Percentiles rank a stretch among this genome's conserved stretches.
These are phyloP conservation scores for Graptemys geographica DNA, from an alignment of 2,797 vertebrate species.

Conservation along the genomic window DNA sequence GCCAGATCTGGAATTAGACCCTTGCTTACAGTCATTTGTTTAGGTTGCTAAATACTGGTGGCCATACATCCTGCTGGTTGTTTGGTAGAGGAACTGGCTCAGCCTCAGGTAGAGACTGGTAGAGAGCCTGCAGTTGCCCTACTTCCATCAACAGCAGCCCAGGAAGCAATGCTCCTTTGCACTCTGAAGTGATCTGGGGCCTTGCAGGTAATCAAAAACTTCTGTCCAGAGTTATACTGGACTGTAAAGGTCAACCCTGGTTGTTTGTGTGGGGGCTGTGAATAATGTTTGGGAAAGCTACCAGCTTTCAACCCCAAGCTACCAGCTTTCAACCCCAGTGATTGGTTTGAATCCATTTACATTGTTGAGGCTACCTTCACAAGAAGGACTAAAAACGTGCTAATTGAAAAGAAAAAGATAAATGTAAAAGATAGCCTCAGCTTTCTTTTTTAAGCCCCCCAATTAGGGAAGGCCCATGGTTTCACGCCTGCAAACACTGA, in stretches of 20 bases:
- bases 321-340: not conserved
- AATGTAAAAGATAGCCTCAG: no score
- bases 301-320: not conserved
- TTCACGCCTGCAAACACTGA: not conserved
- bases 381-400: not conserved
- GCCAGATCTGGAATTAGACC: not conserved
- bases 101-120: not conserved
- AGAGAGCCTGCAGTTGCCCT: not conserved
- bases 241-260: fast-evolving
- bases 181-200: not conserved
- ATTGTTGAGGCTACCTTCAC: not conserved
- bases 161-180: not conserved
- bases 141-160: not conserved
- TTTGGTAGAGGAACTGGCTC: not conserved
- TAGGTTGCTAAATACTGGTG: not conserved
- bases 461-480: not conserved
- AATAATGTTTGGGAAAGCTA: not conserved
- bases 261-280: not conserved
- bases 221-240: not conserved
- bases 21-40: not conserved
- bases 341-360: not conserved
- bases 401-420: not conserved
- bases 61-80: not conserved
- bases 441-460: not conserved
- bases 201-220: fast-evolving